These are phyloP conservation scores for Caenorhabditis doughertyi DNA, from an alignment of 2,888 invertebrate genomes.

Conservation along the genomic window DNA sequence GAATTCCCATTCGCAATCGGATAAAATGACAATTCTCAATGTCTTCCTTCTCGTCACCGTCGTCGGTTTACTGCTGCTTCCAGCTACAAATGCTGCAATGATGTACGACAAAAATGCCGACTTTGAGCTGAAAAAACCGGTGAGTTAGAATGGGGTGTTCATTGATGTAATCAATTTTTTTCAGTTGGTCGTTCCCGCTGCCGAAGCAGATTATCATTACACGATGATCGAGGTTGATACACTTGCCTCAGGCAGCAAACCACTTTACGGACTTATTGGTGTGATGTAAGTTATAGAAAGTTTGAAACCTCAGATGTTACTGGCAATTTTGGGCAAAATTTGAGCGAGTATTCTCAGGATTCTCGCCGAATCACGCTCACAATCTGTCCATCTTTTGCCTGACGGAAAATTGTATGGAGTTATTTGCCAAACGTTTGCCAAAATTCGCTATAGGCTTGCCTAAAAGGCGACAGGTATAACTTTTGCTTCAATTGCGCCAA, in stretches of 20 bases:
- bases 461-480: too few species aligned
- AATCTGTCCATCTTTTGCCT: too few species aligned
- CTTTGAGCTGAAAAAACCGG: conserved; percentile 23
- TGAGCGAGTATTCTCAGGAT: too few species aligned
- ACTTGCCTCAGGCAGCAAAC: background rate
- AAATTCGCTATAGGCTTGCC: too few species aligned
- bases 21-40: conserved; percentile 13
- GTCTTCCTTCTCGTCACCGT: background rate
- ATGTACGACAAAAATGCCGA: background rate
- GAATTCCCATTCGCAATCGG: too few species aligned
- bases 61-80: background rate
- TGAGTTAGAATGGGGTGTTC: background rate
- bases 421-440: too few species aligned
- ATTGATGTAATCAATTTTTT: conserved; percentile 6
- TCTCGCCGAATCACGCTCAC: too few species aligned
- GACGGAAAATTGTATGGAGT: too few species aligned
- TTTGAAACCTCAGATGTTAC: too few species aligned
- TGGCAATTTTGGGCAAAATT: too few species aligned
- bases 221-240: conserved; percentile 40
- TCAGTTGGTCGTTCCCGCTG: conserved; percentile 42
- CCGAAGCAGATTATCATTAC: conserved; percentile 36
- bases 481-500: too few species aligned
- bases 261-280: conserved; percentile 23
- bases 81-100: background rate
- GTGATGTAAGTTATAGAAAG: conserved; percentile 29